Evolutionary conservation across 2,888 invertebrate species (phyloP), one percentile per base, ranked within the genome.

Genomic region (Alloplasta piceator): DNA sequence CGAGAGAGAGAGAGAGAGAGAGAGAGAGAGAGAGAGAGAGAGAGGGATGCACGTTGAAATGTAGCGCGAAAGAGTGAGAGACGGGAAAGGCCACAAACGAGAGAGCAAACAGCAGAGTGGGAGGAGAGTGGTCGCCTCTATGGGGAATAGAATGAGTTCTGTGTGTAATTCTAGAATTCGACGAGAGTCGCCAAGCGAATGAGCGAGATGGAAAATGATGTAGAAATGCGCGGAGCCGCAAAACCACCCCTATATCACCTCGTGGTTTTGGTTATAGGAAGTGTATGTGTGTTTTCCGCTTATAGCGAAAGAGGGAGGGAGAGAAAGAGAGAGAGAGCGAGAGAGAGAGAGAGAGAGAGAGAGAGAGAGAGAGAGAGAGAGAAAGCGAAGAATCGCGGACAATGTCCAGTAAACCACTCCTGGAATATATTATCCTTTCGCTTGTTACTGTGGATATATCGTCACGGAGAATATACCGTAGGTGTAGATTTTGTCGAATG

Each of bases 161-260:
- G 64, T 68, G 76, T 68, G 80, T 73, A 80, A 68, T 80, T 73
- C 58, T 64, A 55, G 56, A 46, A 26, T 61, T 38, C 10, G 58
- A 12, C 43, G 38, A 46, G 26, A 52, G 46, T 56, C 16, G 36
- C 9, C 66, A 80, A 80, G 77, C 61, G 80, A 78, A 77, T 82
- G 82, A 72, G 64, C 60, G 55, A 36, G 67, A 39, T 52, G 36
- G 63, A 39, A 73, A 41, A 55, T 36, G 55, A 70, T 26, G 38
- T 56, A 38, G 73, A 67, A 39, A 52, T 14, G 55, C 38, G 66
- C 50, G 68, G 82, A 82, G 83, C 85, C 86, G 82, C 87, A 85
- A 87, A 88, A 85, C 88, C 86, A 79, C 85, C 82, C 74, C 86
- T 88, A 87, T 86, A 85, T 86, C 85, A 86, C 82, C 84, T 83